These are phyloP conservation scores for Regulus satrapa DNA, from an alignment of 2,113 vertebrate species.

Conservation along the genomic window DNA sequence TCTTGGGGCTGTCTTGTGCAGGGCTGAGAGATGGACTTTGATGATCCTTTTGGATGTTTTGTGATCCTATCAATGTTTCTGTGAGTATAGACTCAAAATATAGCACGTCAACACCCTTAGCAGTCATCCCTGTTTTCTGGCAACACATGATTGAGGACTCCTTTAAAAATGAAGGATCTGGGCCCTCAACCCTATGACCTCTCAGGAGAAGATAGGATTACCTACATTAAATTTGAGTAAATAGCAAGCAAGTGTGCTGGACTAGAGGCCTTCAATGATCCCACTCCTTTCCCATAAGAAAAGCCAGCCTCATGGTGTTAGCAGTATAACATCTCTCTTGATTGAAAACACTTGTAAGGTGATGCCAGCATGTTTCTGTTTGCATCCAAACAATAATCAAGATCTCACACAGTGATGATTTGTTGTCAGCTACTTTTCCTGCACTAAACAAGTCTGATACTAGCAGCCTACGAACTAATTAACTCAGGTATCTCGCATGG, in stretches of 20 bases:
- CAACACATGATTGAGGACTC: background rate
- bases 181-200: background rate
- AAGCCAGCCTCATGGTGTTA: background rate
- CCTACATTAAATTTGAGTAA: background rate
- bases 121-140: background rate
- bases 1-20: background rate
- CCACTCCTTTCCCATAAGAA: background rate
- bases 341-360: constrained; percentile 27
- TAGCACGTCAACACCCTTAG: rapidly evolving
- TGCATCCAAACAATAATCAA: constrained; percentile 59
- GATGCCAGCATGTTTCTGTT: constrained; percentile 31
- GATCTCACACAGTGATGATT: constrained; percentile 56
- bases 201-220: background rate
- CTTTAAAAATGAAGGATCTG: background rate
- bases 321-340: background rate
- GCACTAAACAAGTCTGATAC: constrained; percentile 44
- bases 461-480: constrained; percentile 40
- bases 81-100: background rate
- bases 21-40: background rate
- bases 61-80: background rate
- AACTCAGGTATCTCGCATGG: constrained; percentile 28
- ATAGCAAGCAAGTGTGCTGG: background rate
- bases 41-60: background rate
- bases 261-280: background rate
- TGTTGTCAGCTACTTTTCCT: constrained; percentile 51